Conservation (phyloP, 2,113 vertebrate species). For the Corythornis cristatus region DNA sequence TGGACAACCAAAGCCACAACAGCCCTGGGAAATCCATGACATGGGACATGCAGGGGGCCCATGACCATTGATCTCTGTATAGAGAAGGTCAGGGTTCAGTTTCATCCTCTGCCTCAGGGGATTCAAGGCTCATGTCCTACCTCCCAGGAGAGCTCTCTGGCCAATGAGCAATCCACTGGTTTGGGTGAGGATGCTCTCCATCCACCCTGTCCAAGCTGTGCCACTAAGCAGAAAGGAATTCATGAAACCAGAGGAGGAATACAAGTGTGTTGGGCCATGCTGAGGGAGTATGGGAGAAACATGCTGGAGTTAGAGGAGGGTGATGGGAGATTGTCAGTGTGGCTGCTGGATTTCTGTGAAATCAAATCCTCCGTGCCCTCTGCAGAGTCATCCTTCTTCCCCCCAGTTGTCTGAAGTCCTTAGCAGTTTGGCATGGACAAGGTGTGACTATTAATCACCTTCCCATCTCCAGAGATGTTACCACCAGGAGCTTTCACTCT, state of each 20-base stretch:
- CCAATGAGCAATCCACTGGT: background rate
- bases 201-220: constrained; percentile 24
- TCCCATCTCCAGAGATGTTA: background rate
- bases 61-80: background rate
- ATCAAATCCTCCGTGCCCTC: background rate
- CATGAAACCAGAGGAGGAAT: background rate
- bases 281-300: background rate
- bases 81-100: constrained; percentile 35
- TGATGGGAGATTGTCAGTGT: background rate
- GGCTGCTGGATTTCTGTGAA: background rate
- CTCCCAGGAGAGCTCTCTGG: background rate
- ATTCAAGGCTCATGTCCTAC: background rate
- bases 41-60: background rate
- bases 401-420: background rate
- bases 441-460: constrained; percentile 28
- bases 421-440: background rate
- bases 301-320: background rate
- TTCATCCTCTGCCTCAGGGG: constrained; percentile 23
- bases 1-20: background rate
- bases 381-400: background rate
- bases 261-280: background rate
- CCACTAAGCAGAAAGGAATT: constrained; percentile 61
- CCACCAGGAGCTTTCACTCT: constrained; percentile 22
- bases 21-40: constrained; percentile 62
- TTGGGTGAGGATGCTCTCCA: constrained; percentile 29